These are phyloP conservation scores for Nothobranchius furzeri DNA, from an alignment of 2,113 vertebrate species.

Conservation along the genomic window DNA sequence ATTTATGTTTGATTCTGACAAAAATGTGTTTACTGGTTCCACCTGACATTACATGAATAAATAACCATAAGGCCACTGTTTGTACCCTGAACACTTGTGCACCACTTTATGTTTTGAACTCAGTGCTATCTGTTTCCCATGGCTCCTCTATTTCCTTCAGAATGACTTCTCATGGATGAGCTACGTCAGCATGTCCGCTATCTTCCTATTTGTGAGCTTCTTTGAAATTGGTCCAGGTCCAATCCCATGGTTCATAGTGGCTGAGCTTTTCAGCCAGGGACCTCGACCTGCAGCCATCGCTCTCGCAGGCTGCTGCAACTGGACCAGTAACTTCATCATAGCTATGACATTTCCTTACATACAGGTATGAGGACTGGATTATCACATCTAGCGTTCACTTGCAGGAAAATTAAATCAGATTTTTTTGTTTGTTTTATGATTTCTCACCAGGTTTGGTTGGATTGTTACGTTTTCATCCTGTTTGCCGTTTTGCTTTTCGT, in stretches of 20 bases:
- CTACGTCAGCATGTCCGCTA: slow-evolving; percentile 88
- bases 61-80: no score
- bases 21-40: no score
- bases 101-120: no score
- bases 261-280: slow-evolving; percentile 97
- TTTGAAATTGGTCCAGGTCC: slow-evolving; percentile 96
- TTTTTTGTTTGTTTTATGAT: neutral
- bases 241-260: slow-evolving; percentile 98
- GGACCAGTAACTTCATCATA: slow-evolving; percentile 94
- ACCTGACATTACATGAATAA: no score
- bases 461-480: slow-evolving; percentile 85
- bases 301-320: slow-evolving; percentile 90
- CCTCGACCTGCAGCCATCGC: slow-evolving; percentile 91
- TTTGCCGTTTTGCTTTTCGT: slow-evolving; percentile 84
- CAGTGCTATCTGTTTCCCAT: neutral
- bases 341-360: slow-evolving; percentile 93
- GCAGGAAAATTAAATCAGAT: neutral
- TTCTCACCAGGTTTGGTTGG: slow-evolving; percentile 78
- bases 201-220: slow-evolving; percentile 95
- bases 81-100: no score
- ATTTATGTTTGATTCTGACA: no score
- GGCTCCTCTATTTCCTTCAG: slow-evolving; percentile 56
- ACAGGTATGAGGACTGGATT: slow-evolving; percentile 74
- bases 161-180: slow-evolving; percentile 87
- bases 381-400: neutral